Base-by-base conservation (phyloP, 2,888 invertebrate species). In the Rhabditoides inermis region DNA sequence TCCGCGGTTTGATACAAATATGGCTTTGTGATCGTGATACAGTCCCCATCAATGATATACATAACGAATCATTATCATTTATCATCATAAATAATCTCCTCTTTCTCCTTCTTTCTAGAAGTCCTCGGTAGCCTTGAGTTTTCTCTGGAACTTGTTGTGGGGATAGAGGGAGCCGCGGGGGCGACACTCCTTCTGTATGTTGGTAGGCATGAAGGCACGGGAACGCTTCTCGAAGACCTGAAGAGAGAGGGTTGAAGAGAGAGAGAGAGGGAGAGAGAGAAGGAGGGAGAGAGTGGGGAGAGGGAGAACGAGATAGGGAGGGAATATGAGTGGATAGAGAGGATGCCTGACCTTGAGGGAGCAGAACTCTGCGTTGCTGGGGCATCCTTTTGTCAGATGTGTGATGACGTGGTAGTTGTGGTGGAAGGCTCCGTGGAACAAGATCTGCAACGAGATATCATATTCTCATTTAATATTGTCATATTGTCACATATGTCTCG, bases 341-440 rank as follows among this genome's bases (percentile, higher is more conserved):
- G 20, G 32, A 32, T 32, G n/a, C n/a, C n/a, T n/a, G n/a, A 63
- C 63, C 55, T 59, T 61, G 50, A 68, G 44, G 2, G 63, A 53
- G 35, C 68, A 68, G 49, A 62, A 68, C 36, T 68, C 68, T 18
- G 55, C 52, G 28, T 64, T 56, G 23, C 49, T 42, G 1, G 68
- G 69, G 32, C 68, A 69, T 28, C 69, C 69, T 32, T 67, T 63
- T 10, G 63, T 67, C 10, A 69, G 48, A 51, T 63, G 63, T 2
- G 70, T 70, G 48, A 70, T 65, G 7, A 60, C 58, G 45, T 68
- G 65, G 48, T 68, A 70, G 32, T 57, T 63, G 20, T 70, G 67
- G 44, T 70, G 68, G 63, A 67, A 70, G n/a, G 67, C 68, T 7
- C 66, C 62, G 41, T 70, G 70, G 59, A 65, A 70, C 12, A 70